Base-by-base conservation (phyloP, 1,140 invertebrate genomes). In the Akabosia matsudoensis region DNA sequence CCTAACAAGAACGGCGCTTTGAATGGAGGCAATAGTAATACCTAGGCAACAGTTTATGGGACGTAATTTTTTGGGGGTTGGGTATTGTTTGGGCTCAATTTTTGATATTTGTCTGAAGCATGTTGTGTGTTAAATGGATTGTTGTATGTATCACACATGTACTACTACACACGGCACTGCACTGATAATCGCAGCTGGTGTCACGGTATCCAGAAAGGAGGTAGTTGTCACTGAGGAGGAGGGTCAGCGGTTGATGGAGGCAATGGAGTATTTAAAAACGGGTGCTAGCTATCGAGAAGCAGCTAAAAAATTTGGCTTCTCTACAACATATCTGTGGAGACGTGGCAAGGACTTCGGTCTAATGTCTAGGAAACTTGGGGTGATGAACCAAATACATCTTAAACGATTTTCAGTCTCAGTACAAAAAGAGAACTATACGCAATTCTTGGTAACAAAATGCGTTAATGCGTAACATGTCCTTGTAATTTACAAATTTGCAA, bases 241-340 rank as follows among this genome's bases (percentile, higher is more conserved):
- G 18, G 4, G 3, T 24, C 7, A 7, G 3, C 70, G 70, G 14
- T 45, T 72, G 31, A 51, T 45, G 37, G 37, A 72, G 7, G 70
- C 70, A 26, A 72, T 72, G 70, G 70, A 72, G 30, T 72, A 45
- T 72, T 72, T 72, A 72, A 72, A 51, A 72, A 34, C 33, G 2
- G 70, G 70, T 10, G 70, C 70, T 45, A 16, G 13, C 4, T 72
- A 72, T 28, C 33, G 70, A 45, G 70, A 72, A 22, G 70, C 70
- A 22, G 70, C 70, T 3, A 45, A 34, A 34, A 72, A 72, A 34
- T 72, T 72, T 72, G 70, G 70, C 31, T 72, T 72, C 30, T 72
- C 70, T 4, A 72, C 33, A 1, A 72, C 70, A n/a, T 72, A 72
- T 72, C 37, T 72, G 4, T 72, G 70, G 70, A 3, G 37, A 24